A percentile compares a stretch with the other conserved stretches of the same genome.
Conservation (phyloP, 2,888 invertebrate genomes). For the Taphrorychus bicolor region DNA sequence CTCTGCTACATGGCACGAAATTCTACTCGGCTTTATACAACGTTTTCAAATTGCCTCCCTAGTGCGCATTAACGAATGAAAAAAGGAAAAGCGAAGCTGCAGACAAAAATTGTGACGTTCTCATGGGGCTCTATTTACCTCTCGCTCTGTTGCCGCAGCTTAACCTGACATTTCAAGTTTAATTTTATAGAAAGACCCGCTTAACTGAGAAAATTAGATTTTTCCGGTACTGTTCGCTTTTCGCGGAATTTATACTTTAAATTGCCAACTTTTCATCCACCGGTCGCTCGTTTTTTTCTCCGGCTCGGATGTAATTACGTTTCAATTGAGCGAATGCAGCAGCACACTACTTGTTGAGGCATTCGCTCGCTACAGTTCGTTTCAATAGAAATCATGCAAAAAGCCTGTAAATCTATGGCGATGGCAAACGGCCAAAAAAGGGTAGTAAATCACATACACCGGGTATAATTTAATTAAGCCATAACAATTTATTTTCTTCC, state of each 20-base stretch:
- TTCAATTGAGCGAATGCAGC: constrained; percentile 4
- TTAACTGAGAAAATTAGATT: constrained; percentile 21
- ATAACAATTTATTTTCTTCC: constrained; percentile 6
- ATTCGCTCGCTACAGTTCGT: too few relatives aligned
- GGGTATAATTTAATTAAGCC: constrained; percentile 3
- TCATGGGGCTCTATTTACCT: constrained; percentile 37
- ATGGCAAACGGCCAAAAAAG: not conserved
- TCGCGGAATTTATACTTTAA: constrained; percentile 12
- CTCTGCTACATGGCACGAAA: too few relatives aligned
- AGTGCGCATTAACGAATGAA: not conserved
- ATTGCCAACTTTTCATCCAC: constrained; percentile 9
- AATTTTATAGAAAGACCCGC: constrained; percentile 29
- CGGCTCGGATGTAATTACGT: constrained; percentile 5
- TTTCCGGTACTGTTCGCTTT: constrained; percentile 13
- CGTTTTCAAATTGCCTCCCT: not conserved
- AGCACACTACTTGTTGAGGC: not conserved
- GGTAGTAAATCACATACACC: not conserved
- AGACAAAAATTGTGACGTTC: constrained; percentile 30
- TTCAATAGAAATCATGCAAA: not conserved
- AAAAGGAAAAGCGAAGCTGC: not conserved
- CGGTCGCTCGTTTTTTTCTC: constrained; percentile 3
- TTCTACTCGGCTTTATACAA: too few relatives aligned
- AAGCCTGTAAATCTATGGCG: not conserved
- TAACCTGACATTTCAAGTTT: constrained; percentile 39
- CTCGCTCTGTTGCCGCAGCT: constrained; percentile 31